Evolutionary conservation across 2,888 invertebrate species (phyloP).

Genomic region (Phortica okadai): DNA sequence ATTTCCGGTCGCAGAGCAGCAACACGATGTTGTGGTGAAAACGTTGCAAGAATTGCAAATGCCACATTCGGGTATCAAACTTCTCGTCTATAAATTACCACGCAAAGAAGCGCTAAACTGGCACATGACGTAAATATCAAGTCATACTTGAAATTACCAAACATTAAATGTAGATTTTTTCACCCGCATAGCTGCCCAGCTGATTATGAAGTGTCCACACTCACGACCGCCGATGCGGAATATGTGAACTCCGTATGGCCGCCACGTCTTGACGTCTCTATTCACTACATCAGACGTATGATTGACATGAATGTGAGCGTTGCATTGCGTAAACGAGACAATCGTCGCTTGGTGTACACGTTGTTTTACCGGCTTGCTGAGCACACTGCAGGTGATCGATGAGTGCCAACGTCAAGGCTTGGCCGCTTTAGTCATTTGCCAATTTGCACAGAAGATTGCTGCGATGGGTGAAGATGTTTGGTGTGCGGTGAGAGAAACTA

Average conservation of each 20-base stretch:
- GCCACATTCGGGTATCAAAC: no score
- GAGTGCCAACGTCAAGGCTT: slow-evolving; percentile 50
- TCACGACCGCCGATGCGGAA: slow-evolving; percentile 61
- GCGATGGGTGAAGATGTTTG: slow-evolving; percentile 49
- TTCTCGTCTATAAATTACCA: no score
- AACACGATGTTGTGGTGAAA: no score
- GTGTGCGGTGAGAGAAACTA: slow-evolving; percentile 45
- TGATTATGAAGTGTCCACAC: slow-evolving; percentile 25
- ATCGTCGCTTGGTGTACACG: slow-evolving; percentile 75
- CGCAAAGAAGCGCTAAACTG: no score
- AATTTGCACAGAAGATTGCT: slow-evolving; percentile 46
- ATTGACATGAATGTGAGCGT: slow-evolving; percentile 67
- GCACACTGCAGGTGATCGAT: slow-evolving; percentile 52
- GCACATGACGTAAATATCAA: no score
- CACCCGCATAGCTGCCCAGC: no score
- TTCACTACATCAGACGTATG: slow-evolving; percentile 66
- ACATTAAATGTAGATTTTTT: no score
- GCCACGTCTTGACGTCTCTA: slow-evolving; percentile 56
- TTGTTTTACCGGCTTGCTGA: slow-evolving; percentile 58
- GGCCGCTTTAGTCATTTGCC: slow-evolving; percentile 49
- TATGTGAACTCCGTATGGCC: slow-evolving; percentile 70
- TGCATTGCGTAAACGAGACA: slow-evolving; percentile 60
- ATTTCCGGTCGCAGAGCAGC: no score
- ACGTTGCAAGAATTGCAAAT: no score
- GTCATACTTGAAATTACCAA: no score